Conservation (phyloP, 2,797 vertebrate species). For the Coreius guichenoti region DNA sequence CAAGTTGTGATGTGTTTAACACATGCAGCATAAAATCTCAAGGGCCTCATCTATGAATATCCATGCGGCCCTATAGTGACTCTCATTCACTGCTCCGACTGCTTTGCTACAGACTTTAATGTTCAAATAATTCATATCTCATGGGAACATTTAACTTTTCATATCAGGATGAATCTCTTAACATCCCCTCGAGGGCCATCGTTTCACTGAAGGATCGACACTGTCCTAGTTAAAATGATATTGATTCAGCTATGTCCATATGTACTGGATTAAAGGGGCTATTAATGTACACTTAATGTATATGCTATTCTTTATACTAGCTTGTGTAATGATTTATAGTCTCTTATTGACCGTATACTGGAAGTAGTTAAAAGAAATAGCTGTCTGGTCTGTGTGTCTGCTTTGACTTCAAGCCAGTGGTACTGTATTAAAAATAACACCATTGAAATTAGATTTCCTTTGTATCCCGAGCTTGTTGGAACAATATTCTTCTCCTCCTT, state of each 20-base stretch:
- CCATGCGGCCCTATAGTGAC: background rate
- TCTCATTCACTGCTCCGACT: background rate
- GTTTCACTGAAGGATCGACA: constrained; percentile 32
- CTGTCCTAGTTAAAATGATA: constrained; percentile 37
- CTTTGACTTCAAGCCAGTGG: background rate
- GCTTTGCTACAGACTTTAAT: constrained; percentile 24
- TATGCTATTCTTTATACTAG: constrained; percentile 12
- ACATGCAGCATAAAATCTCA: background rate
- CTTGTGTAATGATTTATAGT: constrained; percentile 19
- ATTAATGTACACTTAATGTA: constrained; percentile 13
- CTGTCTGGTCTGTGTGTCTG: background rate
- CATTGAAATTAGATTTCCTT: background rate
- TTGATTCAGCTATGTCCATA: constrained; percentile 30
- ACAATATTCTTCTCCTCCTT: background rate
- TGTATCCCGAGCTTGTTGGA: background rate
- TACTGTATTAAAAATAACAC: constrained; percentile 2
- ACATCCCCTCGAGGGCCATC: constrained; percentile 13
- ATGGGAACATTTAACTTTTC: constrained; percentile 42
- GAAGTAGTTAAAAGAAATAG: constrained; percentile 19
- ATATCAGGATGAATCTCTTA: constrained; percentile 39
- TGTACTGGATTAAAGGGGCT: constrained; percentile 13
- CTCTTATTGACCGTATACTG: constrained; percentile 13
- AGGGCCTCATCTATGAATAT: constrained; percentile 11
- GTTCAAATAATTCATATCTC: constrained; percentile 33
- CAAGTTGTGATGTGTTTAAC: background rate